phyloP scores from a whole-genome alignment of 2,797 vertebrate species.

The Peromyscus aztecus region DNA sequence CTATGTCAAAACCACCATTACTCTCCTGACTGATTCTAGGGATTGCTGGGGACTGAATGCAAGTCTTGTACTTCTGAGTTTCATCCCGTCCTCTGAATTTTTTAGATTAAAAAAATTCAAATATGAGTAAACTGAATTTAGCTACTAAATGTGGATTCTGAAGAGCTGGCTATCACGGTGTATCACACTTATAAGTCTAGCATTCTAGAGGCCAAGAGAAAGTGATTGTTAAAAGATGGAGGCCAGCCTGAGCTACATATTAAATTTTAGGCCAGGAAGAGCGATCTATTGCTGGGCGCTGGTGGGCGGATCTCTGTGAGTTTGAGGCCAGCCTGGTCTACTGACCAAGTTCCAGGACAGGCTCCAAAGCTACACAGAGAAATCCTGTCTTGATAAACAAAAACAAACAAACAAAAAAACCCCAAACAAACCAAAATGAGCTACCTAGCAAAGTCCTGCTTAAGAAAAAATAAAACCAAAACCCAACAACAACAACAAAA shows the following conservation, averaged over 20 bases:
- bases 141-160: neutral
- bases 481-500: neutral
- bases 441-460: no score
- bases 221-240: neutral
- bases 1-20: neutral
- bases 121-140: neutral
- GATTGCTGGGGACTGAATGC: neutral
- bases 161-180: neutral
- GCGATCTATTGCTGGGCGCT: no score
- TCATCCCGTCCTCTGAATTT: neutral
- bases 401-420: no score
- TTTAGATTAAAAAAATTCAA: neutral
- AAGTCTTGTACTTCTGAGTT: neutral
- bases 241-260: neutral
- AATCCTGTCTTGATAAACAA: no score
- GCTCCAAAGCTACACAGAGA: no score
- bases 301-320: no score
- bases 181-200: neutral
- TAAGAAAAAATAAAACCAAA: neutral
- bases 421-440: neutral
- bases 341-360: no score
- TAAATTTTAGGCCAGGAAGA: neutral
- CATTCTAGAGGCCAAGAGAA: neutral
- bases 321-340: no score
- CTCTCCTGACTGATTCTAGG: neutral